Evolutionary conservation across 2,113 vertebrate species (phyloP).

Genomic region (Orycteropus afer): DNA sequence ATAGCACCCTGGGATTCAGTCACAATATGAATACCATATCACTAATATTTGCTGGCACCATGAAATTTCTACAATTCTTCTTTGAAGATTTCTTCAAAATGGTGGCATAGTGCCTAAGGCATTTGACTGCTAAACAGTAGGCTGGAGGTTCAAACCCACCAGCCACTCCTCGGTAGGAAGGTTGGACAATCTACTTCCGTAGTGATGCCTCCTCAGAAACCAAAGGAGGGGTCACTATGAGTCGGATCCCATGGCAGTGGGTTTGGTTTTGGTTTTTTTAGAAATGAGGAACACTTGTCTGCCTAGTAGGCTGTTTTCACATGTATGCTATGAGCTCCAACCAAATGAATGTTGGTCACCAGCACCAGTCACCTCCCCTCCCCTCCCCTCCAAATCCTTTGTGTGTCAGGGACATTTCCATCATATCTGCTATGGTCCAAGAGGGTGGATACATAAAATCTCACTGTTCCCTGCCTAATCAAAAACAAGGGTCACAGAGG

Average conservation of each 20-base stretch:
- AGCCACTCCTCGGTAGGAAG: no score
- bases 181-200: no score
- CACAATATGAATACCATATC: neutral
- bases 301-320: neutral
- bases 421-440: neutral
- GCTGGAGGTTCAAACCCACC: no score
- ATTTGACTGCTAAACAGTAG: no score
- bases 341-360: neutral
- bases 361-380: neutral
- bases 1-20: neutral
- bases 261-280: no score
- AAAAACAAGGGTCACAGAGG: neutral
- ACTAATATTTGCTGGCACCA: neutral
- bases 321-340: neutral
- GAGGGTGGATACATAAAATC: neutral
- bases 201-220: no score
- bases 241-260: no score
- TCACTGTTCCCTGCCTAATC: neutral
- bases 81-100: neutral
- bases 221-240: no score
- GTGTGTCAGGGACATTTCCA: neutral
- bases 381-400: neutral
- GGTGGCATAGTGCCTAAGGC: no score
- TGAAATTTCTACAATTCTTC: neutral
- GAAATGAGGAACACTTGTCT: neutral